Base-by-base conservation (phyloP, 2,888 invertebrate species). In the Hyppa rectilinea region DNA sequence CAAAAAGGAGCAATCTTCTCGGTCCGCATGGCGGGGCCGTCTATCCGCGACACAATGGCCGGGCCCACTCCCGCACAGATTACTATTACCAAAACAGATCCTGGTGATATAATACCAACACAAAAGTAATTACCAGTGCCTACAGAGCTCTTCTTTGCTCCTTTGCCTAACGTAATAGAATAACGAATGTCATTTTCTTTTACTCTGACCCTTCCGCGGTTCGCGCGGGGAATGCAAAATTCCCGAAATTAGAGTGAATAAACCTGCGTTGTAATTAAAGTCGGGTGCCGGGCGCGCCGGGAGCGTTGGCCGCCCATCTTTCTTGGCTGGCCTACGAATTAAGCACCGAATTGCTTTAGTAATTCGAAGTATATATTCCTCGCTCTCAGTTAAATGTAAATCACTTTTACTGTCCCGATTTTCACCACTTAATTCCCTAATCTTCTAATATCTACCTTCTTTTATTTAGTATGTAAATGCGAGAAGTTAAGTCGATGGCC, bases 141-240 rank as follows among this genome's bases (percentile, higher is more conserved):
- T 82, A 82, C 78, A 88, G 89, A 88, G 89, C 90, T 90, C 91
- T 91, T 90, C 92, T 92, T 90, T 89, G 87, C 92, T 93, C 91
- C 92, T 93, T 94, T 93, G 92, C 92, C 91, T 89, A 89, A 89
- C 92, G 92, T 95, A 95, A 95, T 95, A 95, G 93, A 95, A 95
- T 96, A 95, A 95, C 93, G 92, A 94, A 95, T 96, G 95, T 95
- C 95, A 95, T 95, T 96, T 95, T 95, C 95, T 95, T 95, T 95
- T 90, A 86, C 89, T 89, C 92, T 93, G 95, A 95, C 95, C 96
- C 95, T 95, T 94, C 92, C 94, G 95, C 90, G 95, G 95, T 94
- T 94, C 95, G 92, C 95, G 94, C 91, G 88, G 90, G 90, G 95
- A 95, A 95, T 96, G 94, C 94, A 92, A 95, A 96, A 94, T 94